Percentiles rank a stretch among this genome's conserved stretches.
Evolutionary conservation across 2,113 vertebrate genomes (phyloP).

Genomic region (Otis tarda): DNA sequence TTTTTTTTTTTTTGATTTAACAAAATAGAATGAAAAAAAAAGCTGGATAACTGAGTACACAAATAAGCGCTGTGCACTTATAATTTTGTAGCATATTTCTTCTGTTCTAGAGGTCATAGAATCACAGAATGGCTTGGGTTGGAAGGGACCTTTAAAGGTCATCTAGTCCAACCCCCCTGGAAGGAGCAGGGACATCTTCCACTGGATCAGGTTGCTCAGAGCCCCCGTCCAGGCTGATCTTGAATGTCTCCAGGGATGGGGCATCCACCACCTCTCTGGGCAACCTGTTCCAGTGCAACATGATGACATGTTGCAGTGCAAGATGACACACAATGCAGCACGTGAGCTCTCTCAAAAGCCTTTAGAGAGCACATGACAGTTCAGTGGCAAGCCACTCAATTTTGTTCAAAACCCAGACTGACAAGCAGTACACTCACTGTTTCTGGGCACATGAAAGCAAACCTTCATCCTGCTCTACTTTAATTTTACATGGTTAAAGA

Average conservation of each 20-base stretch:
- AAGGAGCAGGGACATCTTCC: no score
- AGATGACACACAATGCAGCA: not conserved
- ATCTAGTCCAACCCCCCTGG: no score
- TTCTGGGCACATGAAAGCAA: not conserved
- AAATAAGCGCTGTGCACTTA: not conserved
- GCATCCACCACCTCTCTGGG: no score
- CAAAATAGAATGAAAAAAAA: not conserved
- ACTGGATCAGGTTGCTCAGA: no score
- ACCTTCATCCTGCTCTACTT: not conserved
- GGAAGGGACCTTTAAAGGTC: no score
- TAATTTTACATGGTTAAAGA: not conserved
- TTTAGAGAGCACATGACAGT: fast-evolving
- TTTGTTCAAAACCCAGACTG: not conserved
- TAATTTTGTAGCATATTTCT: not conserved
- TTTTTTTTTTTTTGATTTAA: not conserved
- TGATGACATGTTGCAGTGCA: no score
- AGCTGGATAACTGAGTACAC: not conserved
- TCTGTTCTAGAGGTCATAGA: not conserved
- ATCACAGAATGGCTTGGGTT: no score
- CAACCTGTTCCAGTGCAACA: no score
- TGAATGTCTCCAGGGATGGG: no score
- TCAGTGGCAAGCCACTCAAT: not conserved
- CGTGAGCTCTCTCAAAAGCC: fast-evolving
- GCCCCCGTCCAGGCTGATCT: no score
- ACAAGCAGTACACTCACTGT: not conserved